A percentile compares a stretch with the other conserved stretches of the same genome.
Conservation (phyloP, 23 tunicate species). For the Diplosoma virens region DNA sequence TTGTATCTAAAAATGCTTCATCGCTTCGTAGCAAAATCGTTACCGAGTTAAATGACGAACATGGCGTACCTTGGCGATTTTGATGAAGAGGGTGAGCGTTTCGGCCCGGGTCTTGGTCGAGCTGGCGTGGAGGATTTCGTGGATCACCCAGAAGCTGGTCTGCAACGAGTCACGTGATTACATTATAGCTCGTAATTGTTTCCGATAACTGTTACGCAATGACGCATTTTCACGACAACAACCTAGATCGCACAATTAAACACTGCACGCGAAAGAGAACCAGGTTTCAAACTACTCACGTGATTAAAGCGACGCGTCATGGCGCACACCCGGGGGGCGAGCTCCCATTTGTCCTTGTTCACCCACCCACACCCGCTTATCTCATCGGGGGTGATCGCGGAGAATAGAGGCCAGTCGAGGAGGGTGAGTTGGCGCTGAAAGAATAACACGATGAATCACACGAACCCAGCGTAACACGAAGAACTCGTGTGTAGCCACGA, state of each 20-base stretch:
- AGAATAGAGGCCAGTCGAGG: constrained; percentile 68
- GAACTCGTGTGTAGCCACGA: too few relatives aligned
- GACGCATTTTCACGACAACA: not conserved
- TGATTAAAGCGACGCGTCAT: constrained; percentile 97
- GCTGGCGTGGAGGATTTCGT: constrained; percentile 75
- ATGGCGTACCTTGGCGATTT: constrained; percentile 85
- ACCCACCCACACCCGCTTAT: constrained; percentile 87
- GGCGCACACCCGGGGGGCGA: constrained; percentile 81
- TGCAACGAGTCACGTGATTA: constrained; percentile 58
- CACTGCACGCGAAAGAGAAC: not conserved
- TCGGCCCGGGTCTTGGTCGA: constrained; percentile 81
- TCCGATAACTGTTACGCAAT: too few relatives aligned
- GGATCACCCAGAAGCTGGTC: constrained; percentile 95
- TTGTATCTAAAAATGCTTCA: too few relatives aligned
- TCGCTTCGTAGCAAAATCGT: too few relatives aligned
- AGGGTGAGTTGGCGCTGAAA: constrained; percentile 78
- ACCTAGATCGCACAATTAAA: not conserved
- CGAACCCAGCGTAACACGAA: too few relatives aligned
- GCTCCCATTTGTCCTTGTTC: constrained; percentile 74
- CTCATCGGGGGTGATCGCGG: constrained; percentile 70
- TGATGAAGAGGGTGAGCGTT: constrained; percentile 67
- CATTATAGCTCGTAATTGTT: too few relatives aligned
- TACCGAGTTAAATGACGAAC: too few relatives aligned
- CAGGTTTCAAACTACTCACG: too few relatives aligned
- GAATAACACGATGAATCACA: too few relatives aligned